Conservation (phyloP, 2,113 vertebrate genomes). For the Paraplagusia blochii region DNA sequence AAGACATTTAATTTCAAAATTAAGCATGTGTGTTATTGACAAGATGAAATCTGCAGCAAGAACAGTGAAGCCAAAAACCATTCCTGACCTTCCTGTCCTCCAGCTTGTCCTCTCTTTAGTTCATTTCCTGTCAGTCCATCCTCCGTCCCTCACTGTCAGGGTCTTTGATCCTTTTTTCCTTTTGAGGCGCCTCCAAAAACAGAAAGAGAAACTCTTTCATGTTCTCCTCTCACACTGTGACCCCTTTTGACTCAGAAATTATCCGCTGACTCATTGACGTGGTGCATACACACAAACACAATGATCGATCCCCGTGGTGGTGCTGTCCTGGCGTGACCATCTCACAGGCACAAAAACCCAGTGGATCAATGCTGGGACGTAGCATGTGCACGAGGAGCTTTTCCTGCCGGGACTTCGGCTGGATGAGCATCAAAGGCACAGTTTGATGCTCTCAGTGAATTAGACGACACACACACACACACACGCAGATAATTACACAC, state of each 20-base stretch:
- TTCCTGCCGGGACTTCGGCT: slow-evolving; percentile 57
- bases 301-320: slow-evolving; percentile 53
- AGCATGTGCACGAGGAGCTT: slow-evolving; percentile 25
- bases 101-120: slow-evolving; percentile 16
- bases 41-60: slow-evolving; percentile 7
- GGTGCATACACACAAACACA: slow-evolving; percentile 27
- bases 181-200: slow-evolving; percentile 62
- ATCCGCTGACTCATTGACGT: slow-evolving; percentile 43
- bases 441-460: slow-evolving; percentile 59
- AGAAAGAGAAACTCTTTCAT: slow-evolving; percentile 68
- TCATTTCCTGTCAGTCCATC: slow-evolving; percentile 26
- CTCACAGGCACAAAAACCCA: slow-evolving; percentile 15
- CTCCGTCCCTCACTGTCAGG: slow-evolving; percentile 33
- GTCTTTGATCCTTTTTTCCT: slow-evolving; percentile 68
- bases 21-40: too few relatives aligned
- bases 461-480: slow-evolving; percentile 42
- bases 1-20: too few relatives aligned
- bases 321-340: slow-evolving; percentile 57
- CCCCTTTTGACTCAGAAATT: slow-evolving; percentile 66
- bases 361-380: slow-evolving; percentile 22
- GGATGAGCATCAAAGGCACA: slow-evolving; percentile 61
- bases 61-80: slow-evolving; percentile 24
- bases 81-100: slow-evolving; percentile 29
- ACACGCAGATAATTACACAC: slow-evolving; percentile 18
- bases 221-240: slow-evolving; percentile 62